Conservation (phyloP, 2,888 invertebrate genomes). For the Catocala fraxini region DNA sequence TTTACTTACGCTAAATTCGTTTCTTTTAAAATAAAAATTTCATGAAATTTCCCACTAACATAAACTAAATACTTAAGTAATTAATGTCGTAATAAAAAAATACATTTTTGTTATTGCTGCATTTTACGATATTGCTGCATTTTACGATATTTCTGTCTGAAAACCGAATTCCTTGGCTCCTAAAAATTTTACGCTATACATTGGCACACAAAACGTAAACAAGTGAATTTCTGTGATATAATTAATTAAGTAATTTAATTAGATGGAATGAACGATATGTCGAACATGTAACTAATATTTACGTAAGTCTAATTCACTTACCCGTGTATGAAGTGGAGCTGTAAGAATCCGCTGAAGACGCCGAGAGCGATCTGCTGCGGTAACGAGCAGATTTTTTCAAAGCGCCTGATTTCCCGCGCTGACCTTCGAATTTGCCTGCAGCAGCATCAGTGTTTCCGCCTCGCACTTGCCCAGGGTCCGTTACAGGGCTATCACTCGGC, state of each 20-base stretch:
- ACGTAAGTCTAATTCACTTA: conserved; percentile 56
- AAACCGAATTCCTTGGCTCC: no score
- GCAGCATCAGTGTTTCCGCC: conserved; percentile 74
- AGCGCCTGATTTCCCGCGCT: conserved; percentile 89
- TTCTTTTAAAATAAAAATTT: no score
- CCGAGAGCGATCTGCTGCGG: conserved; percentile 96
- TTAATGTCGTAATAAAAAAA: no score
- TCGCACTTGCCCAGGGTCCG: conserved; percentile 90
- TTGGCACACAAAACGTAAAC: no score
- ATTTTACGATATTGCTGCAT: no score
- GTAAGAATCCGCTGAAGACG: conserved; percentile 98
- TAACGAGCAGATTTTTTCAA: conserved; percentile 96
- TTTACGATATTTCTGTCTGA: no score
- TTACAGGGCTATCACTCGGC: conserved; percentile 91
- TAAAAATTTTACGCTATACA: no score
- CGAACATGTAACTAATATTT: neutral
- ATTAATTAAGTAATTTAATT: conserved; percentile 3
- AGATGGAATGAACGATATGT: neutral
- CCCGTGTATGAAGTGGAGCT: conserved; percentile 93
- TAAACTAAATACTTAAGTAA: no score
- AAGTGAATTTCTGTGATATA: neutral
- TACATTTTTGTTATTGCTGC: no score
- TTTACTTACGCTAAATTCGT: no score
- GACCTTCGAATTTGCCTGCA: conserved; percentile 80
- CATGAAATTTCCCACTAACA: no score